Conservation (phyloP, 2,888 invertebrate species). For the Zaprionus lineosus region DNA sequence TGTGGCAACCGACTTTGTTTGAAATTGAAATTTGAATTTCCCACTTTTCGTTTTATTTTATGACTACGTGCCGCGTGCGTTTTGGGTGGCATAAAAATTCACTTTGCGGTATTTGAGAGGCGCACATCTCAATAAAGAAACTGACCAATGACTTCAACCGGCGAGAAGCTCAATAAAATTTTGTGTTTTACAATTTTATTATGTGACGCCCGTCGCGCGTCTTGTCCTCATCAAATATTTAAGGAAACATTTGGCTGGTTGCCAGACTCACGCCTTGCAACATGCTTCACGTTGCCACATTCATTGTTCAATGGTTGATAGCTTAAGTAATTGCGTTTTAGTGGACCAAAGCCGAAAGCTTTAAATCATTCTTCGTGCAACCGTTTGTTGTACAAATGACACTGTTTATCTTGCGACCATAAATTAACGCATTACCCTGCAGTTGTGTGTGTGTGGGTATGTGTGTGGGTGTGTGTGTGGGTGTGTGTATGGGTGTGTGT, state of each 20-base stretch:
- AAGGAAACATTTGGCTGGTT: slow-evolving; percentile 43
- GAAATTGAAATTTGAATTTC: too few species aligned
- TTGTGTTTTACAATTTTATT: slow-evolving; percentile 80
- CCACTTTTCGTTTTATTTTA: slow-evolving; percentile 5
- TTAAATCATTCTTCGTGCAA: slow-evolving; percentile 60
- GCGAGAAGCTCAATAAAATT: slow-evolving; percentile 68
- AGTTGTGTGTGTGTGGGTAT: not conserved
- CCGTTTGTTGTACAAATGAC: slow-evolving; percentile 16
- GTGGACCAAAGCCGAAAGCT: slow-evolving; percentile 51
- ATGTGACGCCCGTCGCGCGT: slow-evolving; percentile 63
- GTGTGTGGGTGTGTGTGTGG: not conserved
- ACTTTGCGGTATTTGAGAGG: slow-evolving; percentile 47
- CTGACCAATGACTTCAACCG: slow-evolving; percentile 22
- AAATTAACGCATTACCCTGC: slow-evolving; percentile 73
- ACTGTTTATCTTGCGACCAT: slow-evolving; percentile 75
- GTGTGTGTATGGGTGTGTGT: not conserved
- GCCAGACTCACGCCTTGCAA: slow-evolving; percentile 9
- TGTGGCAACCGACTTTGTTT: slow-evolving; percentile 5
- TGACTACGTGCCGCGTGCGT: slow-evolving; percentile 47
- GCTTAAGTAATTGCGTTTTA: slow-evolving; percentile 75
- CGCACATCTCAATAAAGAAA: slow-evolving; percentile 38
- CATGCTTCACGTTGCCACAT: too few species aligned
- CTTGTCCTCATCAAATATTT: slow-evolving; percentile 61
- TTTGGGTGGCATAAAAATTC: slow-evolving; percentile 74
- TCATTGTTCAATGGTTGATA: slow-evolving; percentile 46